phyloP scores from a whole-genome alignment of 2,888 invertebrate species.

The Lottia scabra region DNA sequence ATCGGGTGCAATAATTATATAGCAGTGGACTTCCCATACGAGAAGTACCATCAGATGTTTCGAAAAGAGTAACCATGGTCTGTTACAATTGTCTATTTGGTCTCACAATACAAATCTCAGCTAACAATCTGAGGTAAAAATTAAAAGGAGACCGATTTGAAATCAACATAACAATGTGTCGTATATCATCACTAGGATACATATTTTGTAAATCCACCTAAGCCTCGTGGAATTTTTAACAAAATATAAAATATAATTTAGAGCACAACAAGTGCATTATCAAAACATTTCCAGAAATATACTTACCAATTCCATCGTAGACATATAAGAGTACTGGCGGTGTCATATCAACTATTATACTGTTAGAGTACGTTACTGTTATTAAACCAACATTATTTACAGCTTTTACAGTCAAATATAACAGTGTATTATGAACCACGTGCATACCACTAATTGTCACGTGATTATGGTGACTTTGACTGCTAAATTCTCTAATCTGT shows the following conservation, averaged over 20 bases:
- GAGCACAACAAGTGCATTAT: neutral
- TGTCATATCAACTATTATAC: conserved; percentile 45
- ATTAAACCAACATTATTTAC: conserved; percentile 42
- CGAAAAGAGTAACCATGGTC: too few relatives aligned
- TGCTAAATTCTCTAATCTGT: conserved; percentile 35
- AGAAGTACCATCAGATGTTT: too few relatives aligned
- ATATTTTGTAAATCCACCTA: too few relatives aligned
- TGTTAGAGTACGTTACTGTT: conserved; percentile 36
- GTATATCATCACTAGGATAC: too few relatives aligned
- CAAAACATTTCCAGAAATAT: neutral
- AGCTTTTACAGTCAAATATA: conserved; percentile 49
- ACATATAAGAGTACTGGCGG: conserved; percentile 37
- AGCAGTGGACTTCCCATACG: too few relatives aligned
- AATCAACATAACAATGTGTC: too few relatives aligned
- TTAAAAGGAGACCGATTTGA: too few relatives aligned
- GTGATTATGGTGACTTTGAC: conserved; percentile 40
- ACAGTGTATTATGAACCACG: conserved; percentile 39
- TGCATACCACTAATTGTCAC: conserved; percentile 34
- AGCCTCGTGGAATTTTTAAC: too few relatives aligned
- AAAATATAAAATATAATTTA: too few relatives aligned
- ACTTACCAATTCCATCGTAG: conserved; percentile 38
- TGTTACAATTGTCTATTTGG: neutral
- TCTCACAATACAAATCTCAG: too few relatives aligned
- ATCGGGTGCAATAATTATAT: too few relatives aligned
- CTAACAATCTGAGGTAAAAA: too few relatives aligned